Conservation (phyloP, 2,888 invertebrate genomes). For the Sesia bembeciformis region DNA sequence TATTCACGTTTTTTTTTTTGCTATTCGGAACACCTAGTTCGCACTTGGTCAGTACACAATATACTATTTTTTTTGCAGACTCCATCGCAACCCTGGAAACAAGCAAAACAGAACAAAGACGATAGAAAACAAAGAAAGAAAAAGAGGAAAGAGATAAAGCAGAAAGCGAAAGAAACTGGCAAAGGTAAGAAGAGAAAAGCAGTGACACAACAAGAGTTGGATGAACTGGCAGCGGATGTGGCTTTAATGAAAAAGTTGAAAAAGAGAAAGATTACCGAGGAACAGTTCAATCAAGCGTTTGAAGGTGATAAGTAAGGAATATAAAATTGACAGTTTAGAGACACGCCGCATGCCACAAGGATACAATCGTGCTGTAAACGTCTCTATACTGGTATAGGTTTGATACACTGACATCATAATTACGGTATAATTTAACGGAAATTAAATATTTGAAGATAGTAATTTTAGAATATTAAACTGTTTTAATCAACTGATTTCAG, state of each 20-base stretch:
- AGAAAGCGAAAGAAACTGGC: slow-evolving; percentile 61
- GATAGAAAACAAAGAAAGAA: slow-evolving; percentile 77
- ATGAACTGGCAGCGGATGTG: slow-evolving; percentile 86
- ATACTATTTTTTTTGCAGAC: too few species aligned
- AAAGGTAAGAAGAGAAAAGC: slow-evolving; percentile 44
- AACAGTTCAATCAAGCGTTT: slow-evolving; percentile 79
- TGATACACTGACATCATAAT: too few species aligned
- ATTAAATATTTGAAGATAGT: too few species aligned
- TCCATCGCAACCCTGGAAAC: slow-evolving; percentile 84
- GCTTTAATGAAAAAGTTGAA: slow-evolving; percentile 90
- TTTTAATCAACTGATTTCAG: too few species aligned
- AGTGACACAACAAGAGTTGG: slow-evolving; percentile 81
- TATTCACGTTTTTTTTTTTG: too few species aligned
- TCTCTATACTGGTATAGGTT: too few species aligned
- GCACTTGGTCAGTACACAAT: too few species aligned
- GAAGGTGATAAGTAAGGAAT: slow-evolving; percentile 46
- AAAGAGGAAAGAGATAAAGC: slow-evolving; percentile 75
- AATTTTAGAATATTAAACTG: too few species aligned
- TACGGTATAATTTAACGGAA: too few species aligned
- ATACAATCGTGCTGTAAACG: too few species aligned
- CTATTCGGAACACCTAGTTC: too few species aligned
- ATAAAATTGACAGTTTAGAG: not conserved
- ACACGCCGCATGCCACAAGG: too few species aligned
- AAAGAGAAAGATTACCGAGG: slow-evolving; percentile 83
- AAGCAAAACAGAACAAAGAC: slow-evolving; percentile 81